These are phyloP conservation scores for Tiliacea aurago DNA, from an alignment of 2,888 invertebrate genomes.

Conservation along the genomic window DNA sequence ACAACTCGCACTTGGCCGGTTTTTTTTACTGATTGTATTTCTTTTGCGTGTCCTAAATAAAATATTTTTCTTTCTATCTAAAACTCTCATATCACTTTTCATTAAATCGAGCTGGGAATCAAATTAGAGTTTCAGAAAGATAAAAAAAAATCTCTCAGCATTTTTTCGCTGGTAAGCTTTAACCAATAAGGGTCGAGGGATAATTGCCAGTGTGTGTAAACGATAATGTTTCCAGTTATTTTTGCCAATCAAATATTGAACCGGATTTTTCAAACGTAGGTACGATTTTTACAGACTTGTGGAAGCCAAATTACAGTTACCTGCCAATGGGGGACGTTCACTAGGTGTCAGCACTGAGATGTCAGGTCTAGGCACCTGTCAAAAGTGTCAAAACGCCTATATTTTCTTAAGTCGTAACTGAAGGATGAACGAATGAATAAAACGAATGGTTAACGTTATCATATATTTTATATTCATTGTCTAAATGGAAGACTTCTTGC, in stretches of 20 bases:
- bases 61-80: no score
- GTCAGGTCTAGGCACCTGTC: no score
- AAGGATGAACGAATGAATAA: no score
- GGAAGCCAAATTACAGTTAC: background rate
- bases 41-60: no score
- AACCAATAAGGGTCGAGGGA: slow-evolving; percentile 45
- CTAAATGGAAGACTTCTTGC: no score
- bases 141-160: slow-evolving; percentile 26
- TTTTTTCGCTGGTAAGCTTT: slow-evolving; percentile 23
- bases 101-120: slow-evolving; percentile 23
- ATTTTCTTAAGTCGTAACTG: no score
- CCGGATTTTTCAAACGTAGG: background rate
- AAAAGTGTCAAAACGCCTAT: no score
- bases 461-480: no score
- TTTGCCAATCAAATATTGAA: slow-evolving; percentile 11
- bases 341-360: no score
- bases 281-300: background rate
- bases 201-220: slow-evolving; percentile 47
- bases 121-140: slow-evolving; percentile 41
- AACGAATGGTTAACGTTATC: no score
- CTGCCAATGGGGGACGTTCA: background rate
- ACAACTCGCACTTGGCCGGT: no score
- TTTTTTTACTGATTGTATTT: no score
- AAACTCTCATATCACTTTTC: slow-evolving; percentile 21
- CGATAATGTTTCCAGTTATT: slow-evolving; percentile 29